These are phyloP conservation scores for Ctenomys sociabilis DNA, from an alignment of 2,113 vertebrate species.

Conservation along the genomic window DNA sequence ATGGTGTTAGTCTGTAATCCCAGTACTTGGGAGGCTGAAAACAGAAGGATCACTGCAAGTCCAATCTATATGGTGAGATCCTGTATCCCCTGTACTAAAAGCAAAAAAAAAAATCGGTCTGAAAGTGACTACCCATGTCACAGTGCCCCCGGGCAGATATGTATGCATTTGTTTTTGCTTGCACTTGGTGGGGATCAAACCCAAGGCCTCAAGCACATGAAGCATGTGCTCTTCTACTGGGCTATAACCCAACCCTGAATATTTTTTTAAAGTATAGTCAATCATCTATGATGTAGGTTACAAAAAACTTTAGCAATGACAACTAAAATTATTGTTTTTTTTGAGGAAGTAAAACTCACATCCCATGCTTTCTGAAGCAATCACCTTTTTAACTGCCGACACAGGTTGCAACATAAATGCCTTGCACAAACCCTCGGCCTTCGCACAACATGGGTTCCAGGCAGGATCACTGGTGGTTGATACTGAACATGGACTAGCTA, in stretches of 20 bases:
- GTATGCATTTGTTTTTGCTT: background rate
- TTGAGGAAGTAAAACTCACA: background rate
- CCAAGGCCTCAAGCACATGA: background rate
- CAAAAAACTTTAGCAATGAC: background rate
- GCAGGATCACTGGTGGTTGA: background rate
- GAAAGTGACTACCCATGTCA: constrained; percentile 14
- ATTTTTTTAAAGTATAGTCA: constrained; percentile 12
- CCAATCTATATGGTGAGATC: too few relatives aligned
- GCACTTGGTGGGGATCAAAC: background rate
- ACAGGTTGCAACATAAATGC: background rate
- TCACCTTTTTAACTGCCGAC: too few relatives aligned
- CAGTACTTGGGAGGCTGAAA: too few relatives aligned
- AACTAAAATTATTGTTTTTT: background rate
- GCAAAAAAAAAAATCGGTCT: background rate
- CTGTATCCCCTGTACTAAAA: too few relatives aligned
- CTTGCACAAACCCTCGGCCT: background rate
- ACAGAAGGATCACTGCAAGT: too few relatives aligned
- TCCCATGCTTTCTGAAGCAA: background rate
- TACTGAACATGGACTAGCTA: background rate
- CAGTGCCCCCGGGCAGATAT: background rate
- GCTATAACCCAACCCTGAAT: background rate
- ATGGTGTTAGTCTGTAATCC: too few relatives aligned
- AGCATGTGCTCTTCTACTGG: background rate
- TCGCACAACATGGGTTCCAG: background rate
- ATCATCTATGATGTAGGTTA: constrained; percentile 19